These are phyloP conservation scores for Onychostruthus taczanowskii DNA, from an alignment of 2,113 vertebrate species.

Conservation along the genomic window DNA sequence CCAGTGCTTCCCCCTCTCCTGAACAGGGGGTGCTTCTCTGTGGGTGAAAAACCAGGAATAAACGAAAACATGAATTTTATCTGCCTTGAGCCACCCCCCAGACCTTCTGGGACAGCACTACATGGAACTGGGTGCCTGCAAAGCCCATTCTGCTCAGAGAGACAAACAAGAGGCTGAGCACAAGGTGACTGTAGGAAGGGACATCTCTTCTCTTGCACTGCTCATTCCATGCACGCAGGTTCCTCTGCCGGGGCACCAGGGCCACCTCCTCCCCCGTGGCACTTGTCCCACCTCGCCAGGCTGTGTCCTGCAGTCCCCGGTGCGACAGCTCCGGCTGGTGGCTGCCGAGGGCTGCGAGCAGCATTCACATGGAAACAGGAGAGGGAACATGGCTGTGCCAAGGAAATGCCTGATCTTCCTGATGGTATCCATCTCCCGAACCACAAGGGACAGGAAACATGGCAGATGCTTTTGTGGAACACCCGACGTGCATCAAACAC, in stretches of 20 bases:
- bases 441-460: not conserved
- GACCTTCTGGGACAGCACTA: not conserved
- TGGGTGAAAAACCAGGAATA: not conserved
- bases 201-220: not conserved
- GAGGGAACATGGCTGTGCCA: rapidly evolving
- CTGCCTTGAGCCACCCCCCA: not conserved
- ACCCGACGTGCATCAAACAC: not conserved
- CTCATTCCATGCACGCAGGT: not conserved
- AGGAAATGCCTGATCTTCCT: not conserved
- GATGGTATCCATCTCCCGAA: not conserved
- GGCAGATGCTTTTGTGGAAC: not conserved
- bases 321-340: conserved; percentile 48
- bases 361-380: not conserved
- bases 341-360: not conserved
- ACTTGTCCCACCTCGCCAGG: not conserved
- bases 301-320: rapidly evolving
- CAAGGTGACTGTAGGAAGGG: not conserved
- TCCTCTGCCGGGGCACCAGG: not conserved
- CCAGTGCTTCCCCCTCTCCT: rapidly evolving
- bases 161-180: not conserved
- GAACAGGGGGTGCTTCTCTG: not conserved
- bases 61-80: not conserved
- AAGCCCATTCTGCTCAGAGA: not conserved
- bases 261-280: not conserved
- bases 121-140: not conserved